phyloP scores from a whole-genome alignment of 2,797 vertebrate genomes.

The Brachyrhaphis roseni region DNA sequence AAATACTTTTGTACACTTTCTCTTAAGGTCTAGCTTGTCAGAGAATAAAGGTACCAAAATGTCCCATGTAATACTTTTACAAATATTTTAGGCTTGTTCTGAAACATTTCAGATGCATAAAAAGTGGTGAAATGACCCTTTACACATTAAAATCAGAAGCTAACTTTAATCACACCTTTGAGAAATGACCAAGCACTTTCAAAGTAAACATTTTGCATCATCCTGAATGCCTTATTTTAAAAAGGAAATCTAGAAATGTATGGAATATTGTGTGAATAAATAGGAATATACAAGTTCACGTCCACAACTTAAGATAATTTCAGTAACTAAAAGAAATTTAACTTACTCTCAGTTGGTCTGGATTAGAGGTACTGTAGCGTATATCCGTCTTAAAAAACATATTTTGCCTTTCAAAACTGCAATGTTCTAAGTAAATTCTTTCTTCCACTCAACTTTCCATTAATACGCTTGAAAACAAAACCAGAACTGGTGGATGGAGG shows the following conservation, averaged over 20 bases:
- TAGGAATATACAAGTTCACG: neutral
- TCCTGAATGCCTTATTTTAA: neutral
- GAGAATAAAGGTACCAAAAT: no score
- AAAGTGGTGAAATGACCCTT: neutral
- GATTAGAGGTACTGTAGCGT: neutral
- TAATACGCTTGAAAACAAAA: neutral
- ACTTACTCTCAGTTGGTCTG: no score
- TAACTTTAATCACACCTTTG: neutral
- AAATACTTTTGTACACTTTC: no score
- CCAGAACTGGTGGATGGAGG: neutral
- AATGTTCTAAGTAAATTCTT: neutral
- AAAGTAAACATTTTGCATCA: neutral
- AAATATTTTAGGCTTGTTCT: no score
- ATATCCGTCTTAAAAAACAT: neutral
- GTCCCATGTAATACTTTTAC: no score
- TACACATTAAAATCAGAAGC: neutral
- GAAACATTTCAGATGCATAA: neutral
- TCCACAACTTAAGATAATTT: neutral
- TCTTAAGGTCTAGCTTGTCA: no score
- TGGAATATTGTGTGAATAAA: neutral
- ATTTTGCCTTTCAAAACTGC: neutral
- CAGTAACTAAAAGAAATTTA: neutral
- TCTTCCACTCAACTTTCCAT: neutral
- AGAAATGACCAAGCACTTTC: neutral
- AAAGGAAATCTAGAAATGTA: neutral